Conservation (phyloP, 2,797 vertebrate species). For the Champsocephalus gunnari region DNA sequence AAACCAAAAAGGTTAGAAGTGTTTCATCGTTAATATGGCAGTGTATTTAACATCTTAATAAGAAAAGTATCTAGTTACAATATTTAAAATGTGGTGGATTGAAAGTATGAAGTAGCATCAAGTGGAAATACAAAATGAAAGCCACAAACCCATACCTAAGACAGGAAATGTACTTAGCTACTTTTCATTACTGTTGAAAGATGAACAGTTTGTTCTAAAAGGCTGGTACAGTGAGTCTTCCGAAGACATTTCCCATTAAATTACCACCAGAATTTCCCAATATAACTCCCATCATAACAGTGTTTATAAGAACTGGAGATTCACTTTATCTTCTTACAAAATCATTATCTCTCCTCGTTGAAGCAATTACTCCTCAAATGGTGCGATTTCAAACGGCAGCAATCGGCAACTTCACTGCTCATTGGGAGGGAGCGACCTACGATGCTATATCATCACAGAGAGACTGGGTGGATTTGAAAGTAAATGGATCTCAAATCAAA, state of each 20-base stretch:
- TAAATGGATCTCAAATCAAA: slow-evolving; percentile 74
- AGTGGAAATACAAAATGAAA: too few relatives aligned
- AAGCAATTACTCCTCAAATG: slow-evolving; percentile 64
- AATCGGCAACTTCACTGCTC: slow-evolving; percentile 43
- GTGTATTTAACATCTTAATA: too few relatives aligned
- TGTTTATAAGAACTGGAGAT: slow-evolving; percentile 37
- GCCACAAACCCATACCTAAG: too few relatives aligned
- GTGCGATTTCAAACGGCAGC: slow-evolving; percentile 61
- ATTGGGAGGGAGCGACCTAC: slow-evolving; percentile 46
- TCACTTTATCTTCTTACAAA: slow-evolving; percentile 45
- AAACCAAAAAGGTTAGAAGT: too few relatives aligned
- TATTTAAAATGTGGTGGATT: too few relatives aligned
- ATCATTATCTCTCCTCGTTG: slow-evolving; percentile 60
- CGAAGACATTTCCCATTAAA: slow-evolving; percentile 3
- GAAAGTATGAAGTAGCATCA: too few relatives aligned
- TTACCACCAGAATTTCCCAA: slow-evolving; percentile 1
- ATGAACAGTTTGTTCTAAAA: neutral
- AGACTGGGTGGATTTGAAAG: slow-evolving; percentile 58
- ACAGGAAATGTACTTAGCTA: too few relatives aligned
- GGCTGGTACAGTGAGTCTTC: slow-evolving; percentile 12
- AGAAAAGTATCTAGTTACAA: too few relatives aligned
- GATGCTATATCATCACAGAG: slow-evolving; percentile 60
- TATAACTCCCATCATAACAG: slow-evolving; percentile 36
- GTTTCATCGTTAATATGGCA: too few relatives aligned
- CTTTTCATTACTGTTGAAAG: neutral